A percentile compares a stretch with the other conserved stretches of the same genome.
These are phyloP conservation scores for Drosophila aldrichi DNA, from an alignment of 2,888 invertebrate species.

Conservation along the genomic window DNA sequence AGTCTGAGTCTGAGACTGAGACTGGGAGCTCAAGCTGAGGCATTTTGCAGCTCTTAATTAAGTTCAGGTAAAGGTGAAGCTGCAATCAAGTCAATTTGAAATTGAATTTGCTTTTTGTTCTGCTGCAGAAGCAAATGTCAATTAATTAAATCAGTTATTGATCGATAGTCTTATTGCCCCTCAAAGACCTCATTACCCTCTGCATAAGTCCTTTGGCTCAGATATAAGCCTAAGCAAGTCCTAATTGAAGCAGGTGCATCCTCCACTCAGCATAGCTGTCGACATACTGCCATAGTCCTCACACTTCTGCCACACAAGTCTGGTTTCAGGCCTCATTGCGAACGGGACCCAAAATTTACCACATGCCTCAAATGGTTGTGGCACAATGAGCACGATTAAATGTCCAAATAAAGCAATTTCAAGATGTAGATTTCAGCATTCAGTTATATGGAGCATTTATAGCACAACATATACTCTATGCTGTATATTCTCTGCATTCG, in stretches of 20 bases:
- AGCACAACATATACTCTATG: not conserved
- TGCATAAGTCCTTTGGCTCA: not conserved
- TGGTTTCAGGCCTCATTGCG: not conserved
- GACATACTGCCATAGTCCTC: not conserved
- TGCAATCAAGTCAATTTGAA: not conserved
- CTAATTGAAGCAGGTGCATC: not conserved
- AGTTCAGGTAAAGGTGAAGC: no score
- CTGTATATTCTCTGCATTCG: not conserved
- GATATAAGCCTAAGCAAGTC: not conserved
- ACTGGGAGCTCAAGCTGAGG: not conserved
- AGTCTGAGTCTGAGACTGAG: no score
- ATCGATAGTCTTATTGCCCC: not conserved
- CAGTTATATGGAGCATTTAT: not conserved
- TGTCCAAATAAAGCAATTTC: not conserved
- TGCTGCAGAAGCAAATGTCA: not conserved
- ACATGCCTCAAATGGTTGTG: not conserved
- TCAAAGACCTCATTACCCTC: not conserved
- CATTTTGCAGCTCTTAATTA: not conserved
- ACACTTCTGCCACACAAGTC: not conserved
- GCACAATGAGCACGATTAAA: not conserved
- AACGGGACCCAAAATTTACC: not conserved
- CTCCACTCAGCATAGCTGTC: not conserved
- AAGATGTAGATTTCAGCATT: not conserved
- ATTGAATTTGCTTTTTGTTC: not conserved
- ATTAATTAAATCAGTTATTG: constrained; percentile 1